Base-by-base conservation (phyloP, 2,888 invertebrate species). In the Bombylius discolor region DNA sequence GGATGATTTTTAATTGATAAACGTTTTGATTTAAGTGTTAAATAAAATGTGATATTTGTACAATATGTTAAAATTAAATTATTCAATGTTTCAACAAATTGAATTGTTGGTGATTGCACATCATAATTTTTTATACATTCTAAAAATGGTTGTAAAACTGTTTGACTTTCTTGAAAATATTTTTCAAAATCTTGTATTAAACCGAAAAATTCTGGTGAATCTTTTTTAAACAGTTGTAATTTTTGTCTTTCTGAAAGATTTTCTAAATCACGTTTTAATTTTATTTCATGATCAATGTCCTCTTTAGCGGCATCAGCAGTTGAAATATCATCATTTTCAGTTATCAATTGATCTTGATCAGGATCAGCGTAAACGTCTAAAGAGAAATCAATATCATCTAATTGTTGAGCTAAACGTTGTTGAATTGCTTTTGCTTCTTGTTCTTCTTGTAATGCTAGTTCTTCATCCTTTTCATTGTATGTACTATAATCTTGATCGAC, bases 191-290 rank as follows among this genome's bases (percentile, higher is more conserved):
- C 92, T 59, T 83, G 79, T 52, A 89, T 78, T 12, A 95, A 76
- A 5, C 83, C 84, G 55, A 83, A 70, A 68, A 94, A 85, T 73
- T 96, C 94, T 4, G 95, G 94, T 51, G 89, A 89, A 71, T 94
- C 90, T 67, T 89, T 87, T 68, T 85, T 80, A 61, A 95, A 75
- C 53, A 93, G 70, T 65, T 85, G 83, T 54, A 85, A 66, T 65
- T 89, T 89, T 68, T 94, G 85, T 55, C 85, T 78, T 65, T 84
- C 82, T 13, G 84, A 82, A 66, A 93, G 76, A 64, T 84, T 82
- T 54, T 82, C 82, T 49, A 92, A 75, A 75, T 93, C 90, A 63
- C 82, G 82, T 73, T 85, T 84, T 45, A 92, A 79, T 56, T 83
- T 71, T 4, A 62, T 79, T 79, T 59, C 78, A 77, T 31, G 45